Evolutionary conservation across 2,113 vertebrate species (phyloP).

Genomic region (Heterochromis multidens): DNA sequence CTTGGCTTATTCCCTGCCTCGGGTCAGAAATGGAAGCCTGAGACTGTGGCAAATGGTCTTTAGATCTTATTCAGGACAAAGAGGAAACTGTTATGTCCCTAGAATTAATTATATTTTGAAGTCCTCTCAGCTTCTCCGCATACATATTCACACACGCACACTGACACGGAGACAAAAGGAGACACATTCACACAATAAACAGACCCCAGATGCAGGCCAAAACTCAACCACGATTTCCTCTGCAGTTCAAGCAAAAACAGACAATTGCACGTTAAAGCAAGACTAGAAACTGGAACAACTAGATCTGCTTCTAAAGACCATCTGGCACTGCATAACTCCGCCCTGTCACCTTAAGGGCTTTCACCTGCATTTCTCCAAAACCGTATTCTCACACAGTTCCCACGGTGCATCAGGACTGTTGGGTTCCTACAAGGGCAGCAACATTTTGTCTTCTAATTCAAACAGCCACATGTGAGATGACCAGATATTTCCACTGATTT

Average conservation of each 20-base stretch:
- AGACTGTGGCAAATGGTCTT: not conserved
- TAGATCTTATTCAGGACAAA: constrained; percentile 5
- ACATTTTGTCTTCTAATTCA: not conserved
- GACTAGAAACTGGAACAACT: not conserved
- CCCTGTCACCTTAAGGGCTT: not conserved
- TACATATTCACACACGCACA: not conserved
- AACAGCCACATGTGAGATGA: not conserved
- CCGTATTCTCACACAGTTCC: not conserved
- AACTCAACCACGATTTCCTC: not conserved
- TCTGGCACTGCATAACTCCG: constrained; percentile 13
- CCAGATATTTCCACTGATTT: not conserved
- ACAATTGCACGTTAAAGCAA: not conserved
- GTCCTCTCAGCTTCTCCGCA: not conserved
- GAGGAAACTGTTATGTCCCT: constrained; percentile 3
- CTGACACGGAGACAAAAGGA: not conserved
- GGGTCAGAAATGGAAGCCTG: not conserved
- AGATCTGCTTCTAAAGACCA: not conserved
- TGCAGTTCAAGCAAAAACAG: not conserved
- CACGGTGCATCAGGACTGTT: not conserved
- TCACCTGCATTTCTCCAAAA: not conserved
- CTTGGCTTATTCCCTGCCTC: not conserved
- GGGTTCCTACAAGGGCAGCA: not conserved
- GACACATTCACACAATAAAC: not conserved
- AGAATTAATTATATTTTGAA: not conserved
- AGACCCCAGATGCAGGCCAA: not conserved